Base-by-base conservation (phyloP, 2,797 vertebrate genomes). In the Setipinna tenuifilis region DNA sequence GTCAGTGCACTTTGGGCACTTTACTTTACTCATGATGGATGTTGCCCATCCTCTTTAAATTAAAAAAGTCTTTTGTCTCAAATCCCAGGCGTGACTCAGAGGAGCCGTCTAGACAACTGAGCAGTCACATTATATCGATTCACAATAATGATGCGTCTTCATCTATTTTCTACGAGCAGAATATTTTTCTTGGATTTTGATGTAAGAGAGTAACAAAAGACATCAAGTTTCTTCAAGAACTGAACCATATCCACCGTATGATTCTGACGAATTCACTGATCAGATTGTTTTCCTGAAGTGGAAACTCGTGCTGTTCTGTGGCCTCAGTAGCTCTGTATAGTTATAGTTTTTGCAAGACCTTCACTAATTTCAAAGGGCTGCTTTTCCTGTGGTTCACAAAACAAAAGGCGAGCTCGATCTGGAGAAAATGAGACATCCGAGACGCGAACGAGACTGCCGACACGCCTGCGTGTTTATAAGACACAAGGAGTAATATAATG, bases 401-500 rank as follows among this genome's bases (percentile, higher is more conserved):
- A 83, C 85, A 87, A 71, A 84, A 50, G 21, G 54, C 82, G 54
- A 41, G 21, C 10, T 6, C 14, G 1, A 85, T 78, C 87, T 84
- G 87, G 87, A 87, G 86, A 87, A 84, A 88, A 87, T 61, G 85
- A n/a, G 44, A 85, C 62, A 16, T 61, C 75, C 65, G 84, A 46
- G 28, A 58, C 78, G 78, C 57, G 83, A 81, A 85, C 84, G 68
- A 83, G 84, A 84, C 82, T 44, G 35, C 41, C 83, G 88, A 87
- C 86, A 87, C 80, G 57, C 82, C 88, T 88, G 78, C 23, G 78
- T 87, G 85, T 88, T 88, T 87, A 85, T 87, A 88, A 87, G 82
- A 83, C 61, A 65, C 82, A 78, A 62, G 82, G 84, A 87, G 84
- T 83, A 89, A 87, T 86, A 86, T 85, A 85, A 86, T 83, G 85